Evolutionary conservation across 2,888 invertebrate genomes (phyloP), one percentile per base, ranked within the genome.

Genomic region (Pelosia muscerda): DNA sequence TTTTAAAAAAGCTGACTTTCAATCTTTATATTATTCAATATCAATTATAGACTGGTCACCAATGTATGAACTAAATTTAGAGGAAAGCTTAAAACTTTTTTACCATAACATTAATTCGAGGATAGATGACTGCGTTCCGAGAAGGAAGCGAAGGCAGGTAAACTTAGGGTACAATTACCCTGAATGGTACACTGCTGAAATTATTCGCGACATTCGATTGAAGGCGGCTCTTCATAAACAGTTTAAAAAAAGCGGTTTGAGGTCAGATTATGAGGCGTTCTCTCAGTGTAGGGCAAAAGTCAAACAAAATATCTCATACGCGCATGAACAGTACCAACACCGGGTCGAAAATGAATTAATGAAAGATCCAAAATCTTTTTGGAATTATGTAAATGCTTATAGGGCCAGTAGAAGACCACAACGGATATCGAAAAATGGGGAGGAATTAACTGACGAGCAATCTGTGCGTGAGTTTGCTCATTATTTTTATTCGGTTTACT

Each of bases 91-190:
- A 49, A 63, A 31, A 9, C 65, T 55, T 68, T 56, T 34, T 6
- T 34, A 34, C 11, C 11, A 34, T 34, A 34, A 11, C 11, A 10
- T 34, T 34, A 56, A 72, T 31, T 56, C 54, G 13, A 64, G 58
- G n/a, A 63, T 74, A 28, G 64, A 75, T 65, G 55, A 70, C 26
- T 76, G 74, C 58, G 75, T 77, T 63, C 75, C 76, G 4, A 68
- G 15, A 54, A 77, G 74, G 68, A 72, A 63, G 66, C 71, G 69
- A 71, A 72, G 28, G 23, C 66, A 10, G 60, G 63, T 61, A 56
- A 63, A 6, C 13, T 66, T 65, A n/a, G 65, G 54, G 38, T 74
- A 72, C n/a, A n/a, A 49, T 63, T 79, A 79, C 26, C 76, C 76
- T 10, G 34, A 34, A 13, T 34, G 34, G 34, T 34, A 34, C 34